A percentile compares a stretch with the other conserved stretches of the same genome.
These are phyloP conservation scores for Poeciliopsis retropinna DNA, from an alignment of 2,113 vertebrate species.

Conservation along the genomic window DNA sequence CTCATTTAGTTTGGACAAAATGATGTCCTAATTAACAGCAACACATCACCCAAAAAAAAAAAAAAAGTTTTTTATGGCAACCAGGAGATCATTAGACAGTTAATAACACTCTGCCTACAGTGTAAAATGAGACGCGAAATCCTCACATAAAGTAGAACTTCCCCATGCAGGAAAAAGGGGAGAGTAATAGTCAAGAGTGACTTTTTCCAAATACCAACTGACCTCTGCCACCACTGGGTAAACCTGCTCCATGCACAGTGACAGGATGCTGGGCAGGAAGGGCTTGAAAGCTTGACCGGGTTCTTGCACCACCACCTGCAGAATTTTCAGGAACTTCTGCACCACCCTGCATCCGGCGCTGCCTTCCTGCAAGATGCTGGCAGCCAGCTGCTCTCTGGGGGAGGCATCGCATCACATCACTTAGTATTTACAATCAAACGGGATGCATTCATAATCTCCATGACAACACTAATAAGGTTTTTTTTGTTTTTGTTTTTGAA, in stretches of 20 bases:
- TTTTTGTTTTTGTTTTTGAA: too few relatives aligned
- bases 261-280: constrained; percentile 94
- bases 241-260: constrained; percentile 97
- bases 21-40: not conserved
- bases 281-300: constrained; percentile 97
- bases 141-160: not conserved
- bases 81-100: too few relatives aligned
- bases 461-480: not conserved
- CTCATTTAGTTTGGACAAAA: not conserved
- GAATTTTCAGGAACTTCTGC: constrained; percentile 96
- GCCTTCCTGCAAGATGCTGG: constrained; percentile 96
- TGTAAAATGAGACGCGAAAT: not conserved
- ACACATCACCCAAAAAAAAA: too few relatives aligned
- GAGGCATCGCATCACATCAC: not conserved
- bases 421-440: not conserved
- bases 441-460: not conserved
- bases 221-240: constrained; percentile 98
- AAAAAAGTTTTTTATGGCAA: too few relatives aligned
- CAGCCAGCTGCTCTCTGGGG: constrained; percentile 92
- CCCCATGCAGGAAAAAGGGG: not conserved
- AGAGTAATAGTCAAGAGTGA: not conserved
- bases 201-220: constrained; percentile 34
- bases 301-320: constrained; percentile 98
- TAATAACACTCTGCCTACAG: not conserved
- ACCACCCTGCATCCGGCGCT: constrained; percentile 95